Evolutionary conservation across 2,888 invertebrate species (phyloP), one percentile per base, ranked within the genome.

Genomic region (Andrena chrysosceles): DNA sequence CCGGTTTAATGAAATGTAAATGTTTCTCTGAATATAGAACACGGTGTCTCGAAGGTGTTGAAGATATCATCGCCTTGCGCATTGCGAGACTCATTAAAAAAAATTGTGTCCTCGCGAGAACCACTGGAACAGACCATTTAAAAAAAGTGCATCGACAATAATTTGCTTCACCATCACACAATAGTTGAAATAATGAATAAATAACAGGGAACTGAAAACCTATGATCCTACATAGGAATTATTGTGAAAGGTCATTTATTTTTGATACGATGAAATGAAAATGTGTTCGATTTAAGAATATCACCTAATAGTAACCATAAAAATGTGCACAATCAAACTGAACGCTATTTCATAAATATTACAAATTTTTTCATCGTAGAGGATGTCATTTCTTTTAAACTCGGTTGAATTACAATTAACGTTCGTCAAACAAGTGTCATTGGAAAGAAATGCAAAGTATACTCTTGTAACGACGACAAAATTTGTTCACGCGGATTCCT

Each of bases 1-100:
- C 0, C 48, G 10, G 5, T 33, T 2, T 13, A 62, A 63, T 31
- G 67, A 62, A 74, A 75, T 33, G 54, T 48, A 74, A 78, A 78
- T 63, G 67, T 26, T 75, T 26, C 23, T 29, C 2, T 8, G n/a
- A 54, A 67, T 13, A 8, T 67, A n/a, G 62, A 20, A 6, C 16
- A 62, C 62, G n/a, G 29, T 10, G 23, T 23, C 6, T 42, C 6
- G 48, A 68, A 1, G 6, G 42, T 13, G 42, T 42, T 42, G 42
- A 42, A 42, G 4, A 42, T 35, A 31, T 62, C 10, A 35, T 42
- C 35, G 6, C 7, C 60, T 63, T 62, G 26, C 49, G 42, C 42
- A 67, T 56, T 69, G 42, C 16, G 16, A 42, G 42, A 42, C 16
- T 42, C 42, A 0, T 23, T 5, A 10, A 5, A 16, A 26, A 64